Base-by-base conservation (phyloP, 1,140 invertebrate species). In the Phenacoccus solenopsis region DNA sequence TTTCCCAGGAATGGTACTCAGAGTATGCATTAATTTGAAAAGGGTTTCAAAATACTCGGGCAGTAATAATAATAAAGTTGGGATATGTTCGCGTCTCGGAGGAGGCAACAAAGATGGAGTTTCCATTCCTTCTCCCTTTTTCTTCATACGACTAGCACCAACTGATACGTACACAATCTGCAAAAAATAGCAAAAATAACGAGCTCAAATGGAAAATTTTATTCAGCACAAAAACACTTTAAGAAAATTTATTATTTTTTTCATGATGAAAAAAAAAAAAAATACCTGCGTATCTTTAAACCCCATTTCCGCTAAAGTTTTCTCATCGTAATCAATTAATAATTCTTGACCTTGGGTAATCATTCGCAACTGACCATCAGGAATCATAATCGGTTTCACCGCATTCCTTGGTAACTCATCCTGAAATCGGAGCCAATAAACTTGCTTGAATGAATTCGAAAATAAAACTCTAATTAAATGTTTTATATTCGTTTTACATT, bases 291-390 rank as follows among this genome's bases (percentile, higher is more conserved):
- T 76, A 77, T 96, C 93, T 78, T 96, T 96, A 75, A 96, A 93
- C 28, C 91, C 91, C 80, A 95, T 88, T 78, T 96, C 93, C 20
- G 86, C 86, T 0, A 96, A 78, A 0, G 88, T 90, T 74, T 94
- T 91, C 76, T 96, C 93, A 77, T 97, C 94, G 76, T 90, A 91
- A 73, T 97, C 93, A n/a, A 90, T 88, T 0, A 90, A 92, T 1
- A 97, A 79, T 77, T 97, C 94, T 77, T 96, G 93, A 0, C 94
- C 94, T 77, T 94, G 90, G 0, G 92, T 94, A 61, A 96, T 95
- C 82, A 96, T 94, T 59, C 94, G 80, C 27, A 96, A 87, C 0
- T 90, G 90, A 0, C 90, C 91, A 76, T 93, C 90, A 64, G 59
- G 59, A 5, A 64, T 24, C 21, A 64, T 64, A 10, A 64, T 25